phyloP scores from a whole-genome alignment of 2,797 vertebrate species.

The Sebastes ruberrimus region DNA sequence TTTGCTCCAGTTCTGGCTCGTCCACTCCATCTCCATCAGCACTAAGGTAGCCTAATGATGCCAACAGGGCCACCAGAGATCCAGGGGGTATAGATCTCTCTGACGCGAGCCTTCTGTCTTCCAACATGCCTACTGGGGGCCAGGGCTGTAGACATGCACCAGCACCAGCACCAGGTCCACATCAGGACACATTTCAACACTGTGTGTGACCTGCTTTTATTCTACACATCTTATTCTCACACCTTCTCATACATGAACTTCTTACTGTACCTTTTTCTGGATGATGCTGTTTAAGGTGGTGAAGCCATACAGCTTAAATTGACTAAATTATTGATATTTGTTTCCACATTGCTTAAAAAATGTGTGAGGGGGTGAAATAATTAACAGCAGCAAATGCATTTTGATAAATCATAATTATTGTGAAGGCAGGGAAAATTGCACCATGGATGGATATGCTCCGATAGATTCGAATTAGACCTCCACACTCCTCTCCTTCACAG shows the following conservation, averaged over 20 bases:
- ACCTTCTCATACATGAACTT: constrained; percentile 9
- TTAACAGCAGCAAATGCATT: constrained; percentile 57
- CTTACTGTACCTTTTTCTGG: background rate
- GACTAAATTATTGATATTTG: constrained; percentile 12
- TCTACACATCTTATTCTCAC: background rate
- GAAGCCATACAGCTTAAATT: background rate
- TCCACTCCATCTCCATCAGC: constrained; percentile 71
- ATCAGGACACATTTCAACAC: background rate
- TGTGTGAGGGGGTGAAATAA: constrained; percentile 40
- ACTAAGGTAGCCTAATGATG: constrained; percentile 62
- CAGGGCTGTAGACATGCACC: constrained; percentile 1
- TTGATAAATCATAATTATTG: constrained; percentile 78
- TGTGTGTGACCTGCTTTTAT: constrained; percentile 23
- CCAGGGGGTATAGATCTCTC: constrained; percentile 50
- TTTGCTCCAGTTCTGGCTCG: constrained; percentile 54
- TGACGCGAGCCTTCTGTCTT: constrained; percentile 54
- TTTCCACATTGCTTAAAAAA: constrained; percentile 6
- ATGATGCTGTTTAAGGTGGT: constrained; percentile 14
- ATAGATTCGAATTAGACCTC: constrained; percentile 68
- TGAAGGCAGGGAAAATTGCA: constrained; percentile 70
- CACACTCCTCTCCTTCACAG: constrained; percentile 65
- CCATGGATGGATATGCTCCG: constrained; percentile 61
- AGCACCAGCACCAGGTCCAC: constrained; percentile 11
- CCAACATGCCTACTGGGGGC: constrained; percentile 12
- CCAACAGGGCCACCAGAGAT: constrained; percentile 61